Percentiles rank a stretch among this genome's conserved stretches.
These are phyloP conservation scores for Oryzias woworae DNA, from an alignment of 2,113 vertebrate species.

Conservation along the genomic window DNA sequence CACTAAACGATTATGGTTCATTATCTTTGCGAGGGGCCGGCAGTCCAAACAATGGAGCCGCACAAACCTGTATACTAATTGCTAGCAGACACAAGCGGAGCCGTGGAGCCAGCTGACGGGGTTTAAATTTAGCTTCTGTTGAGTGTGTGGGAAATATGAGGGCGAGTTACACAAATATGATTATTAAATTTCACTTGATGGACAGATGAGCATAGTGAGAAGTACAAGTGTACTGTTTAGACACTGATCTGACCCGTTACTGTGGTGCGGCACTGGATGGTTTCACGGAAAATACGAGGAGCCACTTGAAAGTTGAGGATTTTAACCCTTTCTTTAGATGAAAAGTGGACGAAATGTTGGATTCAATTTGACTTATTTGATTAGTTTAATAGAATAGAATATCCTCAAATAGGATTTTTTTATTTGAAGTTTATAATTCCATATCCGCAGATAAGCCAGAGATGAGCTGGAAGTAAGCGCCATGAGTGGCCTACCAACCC, in stretches of 20 bases:
- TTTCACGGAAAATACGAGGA: slow-evolving; percentile 49
- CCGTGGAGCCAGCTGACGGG: slow-evolving; percentile 48
- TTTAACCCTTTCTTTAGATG: slow-evolving; percentile 29
- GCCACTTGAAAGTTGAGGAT: slow-evolving; percentile 44
- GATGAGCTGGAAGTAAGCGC: slow-evolving; percentile 34
- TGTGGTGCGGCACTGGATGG: slow-evolving; percentile 21
- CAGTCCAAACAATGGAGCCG: slow-evolving; percentile 67
- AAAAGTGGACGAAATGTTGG: slow-evolving; percentile 35
- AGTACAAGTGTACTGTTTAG: slow-evolving; percentile 48
- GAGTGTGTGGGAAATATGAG: slow-evolving; percentile 46
- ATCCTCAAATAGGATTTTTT: slow-evolving; percentile 24
- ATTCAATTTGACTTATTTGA: slow-evolving; percentile 35
- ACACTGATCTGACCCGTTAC: slow-evolving; percentile 26
- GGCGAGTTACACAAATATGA: slow-evolving; percentile 62
- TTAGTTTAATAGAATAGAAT: slow-evolving; percentile 27
- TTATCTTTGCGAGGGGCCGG: slow-evolving; percentile 64
- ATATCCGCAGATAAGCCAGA: slow-evolving; percentile 6
- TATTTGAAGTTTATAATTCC: slow-evolving; percentile 23
- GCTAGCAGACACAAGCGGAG: slow-evolving; percentile 66
- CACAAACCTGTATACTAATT: slow-evolving; percentile 69
- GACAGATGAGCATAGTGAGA: slow-evolving; percentile 61
- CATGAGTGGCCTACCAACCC: slow-evolving; percentile 38
- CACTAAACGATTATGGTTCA: slow-evolving; percentile 73
- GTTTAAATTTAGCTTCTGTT: slow-evolving; percentile 57
- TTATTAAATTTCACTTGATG: slow-evolving; percentile 59